Base-by-base conservation (phyloP, 2,797 vertebrate species). In the Podargus strigoides region DNA sequence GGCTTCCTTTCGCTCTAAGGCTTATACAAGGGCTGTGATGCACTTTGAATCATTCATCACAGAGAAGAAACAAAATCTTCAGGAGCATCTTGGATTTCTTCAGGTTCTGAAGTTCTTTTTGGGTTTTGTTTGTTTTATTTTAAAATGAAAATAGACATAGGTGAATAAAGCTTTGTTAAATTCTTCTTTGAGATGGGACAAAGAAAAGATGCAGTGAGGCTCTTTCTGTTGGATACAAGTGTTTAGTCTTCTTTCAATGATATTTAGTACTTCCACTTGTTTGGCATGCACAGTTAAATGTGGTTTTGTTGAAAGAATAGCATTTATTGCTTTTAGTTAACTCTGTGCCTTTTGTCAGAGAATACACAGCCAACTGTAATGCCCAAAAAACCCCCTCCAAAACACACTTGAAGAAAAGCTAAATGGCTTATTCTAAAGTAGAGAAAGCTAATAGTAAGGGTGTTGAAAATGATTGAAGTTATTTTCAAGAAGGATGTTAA, bases 21-120 rank as follows among this genome's bases (percentile, higher is more conserved):
- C 99, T 13, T 99, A 99, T 97, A 99, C 99, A 6, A 98, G 99
- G 32, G 99, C 99, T 39, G 98, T 99, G 86, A 99, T 99, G 99
- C 99, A 99, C 97, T 99, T 99, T 94, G 99, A 99, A 92, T 98
- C 98, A 5, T 98, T 99, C 97, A 99, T 99, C 95, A 98, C 98
- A 60, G 99, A 99, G 97, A 99, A 99, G 96, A 99, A 99, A 83
- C 98, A 99, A 97, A 98, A 98, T 95, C 98, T 99, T 96, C 99
- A 99, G 96, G 99, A 99, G 86, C 99, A 99, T 96, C 98, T 99
- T 94, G 98, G 98, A 91, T 99, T 99, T 98, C 97, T 99, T 93
- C 99, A 99, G 99, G 99, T 99, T 92, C 90, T 95, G 55, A 79
- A 93, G 60, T 89, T 63, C 9, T 79, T 81, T 42, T 36, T 34